Evolutionary conservation across 2,888 invertebrate genomes (phyloP), one percentile per base, ranked within the genome.

Genomic region (Epistrophe eligans): DNA sequence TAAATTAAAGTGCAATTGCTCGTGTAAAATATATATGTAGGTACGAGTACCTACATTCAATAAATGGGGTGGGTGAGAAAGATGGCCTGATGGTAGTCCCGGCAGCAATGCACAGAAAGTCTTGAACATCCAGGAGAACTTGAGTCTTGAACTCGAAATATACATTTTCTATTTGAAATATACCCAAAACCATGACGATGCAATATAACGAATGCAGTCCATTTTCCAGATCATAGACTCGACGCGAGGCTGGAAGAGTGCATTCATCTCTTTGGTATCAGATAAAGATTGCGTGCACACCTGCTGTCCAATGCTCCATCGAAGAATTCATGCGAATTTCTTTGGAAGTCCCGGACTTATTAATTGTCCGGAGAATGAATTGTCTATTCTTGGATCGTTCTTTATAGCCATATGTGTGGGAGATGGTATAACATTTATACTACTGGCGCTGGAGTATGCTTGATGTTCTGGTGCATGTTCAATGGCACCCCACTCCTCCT

Each of bases 1-100:
- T 87, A 87, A 87, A 87, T 87, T 87, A 87, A 87, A 79, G 66
- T 71, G 83, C 87, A 79, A 87, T 87, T 87, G 83, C 83, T 58
- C 79, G 77, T 70, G 73, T 81, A 77, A 85, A 81, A 77, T 60
- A 60, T 19, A 40, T 11, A 17, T 11, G 1, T 35, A 57, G n/a
- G 57, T 15, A 19, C 43, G 10, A 62, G 55, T 55, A 55, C 45
- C n/a, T n/a, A 35, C 15, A 38, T 70, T 70, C 35, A 52, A 52
- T 70, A 40, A 66, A 70, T 52, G 67, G 64, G 52, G 64, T 40
- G 45, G 60, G 77, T 55, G 70, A 28, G 48, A 62, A 50, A 15
- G 48, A 50, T 15, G 32, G 19, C 45, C 11, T 72, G 24, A 24
- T 24, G 24, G 70, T 73, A 57, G 24, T 43, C 40, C 60, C 48